Percentiles rank a stretch among this genome's conserved stretches.
phyloP scores from a whole-genome alignment of 2,888 invertebrate genomes.

The Acanthosepion esculentum region DNA sequence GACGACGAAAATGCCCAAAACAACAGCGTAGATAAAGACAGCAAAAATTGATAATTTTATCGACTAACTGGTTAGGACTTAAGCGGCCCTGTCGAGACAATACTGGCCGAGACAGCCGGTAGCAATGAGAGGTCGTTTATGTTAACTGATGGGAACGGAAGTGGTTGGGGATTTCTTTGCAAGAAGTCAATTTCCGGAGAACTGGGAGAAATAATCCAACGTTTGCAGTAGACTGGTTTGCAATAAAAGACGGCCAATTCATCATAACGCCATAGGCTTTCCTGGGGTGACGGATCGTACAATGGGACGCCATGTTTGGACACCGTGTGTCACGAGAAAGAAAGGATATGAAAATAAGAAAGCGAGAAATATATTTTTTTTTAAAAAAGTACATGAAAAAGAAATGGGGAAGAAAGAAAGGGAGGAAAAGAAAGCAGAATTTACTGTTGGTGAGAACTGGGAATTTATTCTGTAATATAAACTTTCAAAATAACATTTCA shows the following conservation, averaged over 20 bases:
- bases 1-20: background rate
- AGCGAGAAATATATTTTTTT: background rate
- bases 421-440: too few species aligned
- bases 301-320: background rate
- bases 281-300: conserved; percentile 2
- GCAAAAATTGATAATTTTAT: background rate
- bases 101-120: background rate
- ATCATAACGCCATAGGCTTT: conserved; percentile 18
- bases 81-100: background rate
- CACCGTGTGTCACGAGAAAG: background rate
- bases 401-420: too few species aligned
- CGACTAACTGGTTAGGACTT: background rate
- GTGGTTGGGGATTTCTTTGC: background rate
- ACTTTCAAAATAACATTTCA: too few species aligned
- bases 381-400: too few species aligned
- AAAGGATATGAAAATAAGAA: background rate
- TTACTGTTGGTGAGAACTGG: too few species aligned
- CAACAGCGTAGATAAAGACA: background rate
- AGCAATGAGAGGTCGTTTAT: background rate
- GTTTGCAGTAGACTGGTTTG: conserved; percentile 16
- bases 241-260: conserved; percentile 4
- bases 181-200: conserved; percentile 16
- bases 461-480: too few species aligned
- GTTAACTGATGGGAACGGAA: background rate
- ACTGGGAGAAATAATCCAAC: conserved; percentile 14